Percentiles rank a stretch among this genome's conserved stretches.
phyloP scores from a whole-genome alignment of 2,797 vertebrate species.

The Anguilla anguilla region DNA sequence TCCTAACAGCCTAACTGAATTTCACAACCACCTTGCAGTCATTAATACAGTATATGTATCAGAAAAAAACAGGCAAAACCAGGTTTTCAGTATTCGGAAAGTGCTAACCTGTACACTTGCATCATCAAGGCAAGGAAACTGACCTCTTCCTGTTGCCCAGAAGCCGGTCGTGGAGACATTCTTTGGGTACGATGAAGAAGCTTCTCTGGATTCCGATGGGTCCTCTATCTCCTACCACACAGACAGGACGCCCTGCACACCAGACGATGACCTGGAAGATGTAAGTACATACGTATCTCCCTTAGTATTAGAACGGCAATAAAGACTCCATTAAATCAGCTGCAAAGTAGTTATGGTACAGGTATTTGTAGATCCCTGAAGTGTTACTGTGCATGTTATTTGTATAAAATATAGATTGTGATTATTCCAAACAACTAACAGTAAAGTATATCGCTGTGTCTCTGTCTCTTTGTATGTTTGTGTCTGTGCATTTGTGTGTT shows the following conservation, averaged over 20 bases:
- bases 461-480: not conserved
- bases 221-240: constrained; percentile 86
- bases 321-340: not conserved
- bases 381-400: not conserved
- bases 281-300: constrained; percentile 54
- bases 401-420: not conserved
- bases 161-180: constrained; percentile 86
- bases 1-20: not conserved
- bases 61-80: not conserved
- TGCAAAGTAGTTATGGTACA: not conserved
- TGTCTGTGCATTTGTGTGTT: not conserved
- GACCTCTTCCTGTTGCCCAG: constrained; percentile 26
- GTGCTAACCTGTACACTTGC: not conserved
- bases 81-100: not conserved
- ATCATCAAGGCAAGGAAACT: constrained; percentile 7
- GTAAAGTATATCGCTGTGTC: not conserved
- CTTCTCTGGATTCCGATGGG: constrained; percentile 82
- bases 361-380: not conserved
- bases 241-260: constrained; percentile 83
- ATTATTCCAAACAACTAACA: not conserved
- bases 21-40: not conserved
- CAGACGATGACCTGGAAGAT: constrained; percentile 83
- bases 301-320: not conserved
- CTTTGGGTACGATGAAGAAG: constrained; percentile 86
- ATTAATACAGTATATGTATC: not conserved